Base-by-base conservation (phyloP, 2,888 invertebrate genomes). In the Nasonovia ribisnigri region DNA sequence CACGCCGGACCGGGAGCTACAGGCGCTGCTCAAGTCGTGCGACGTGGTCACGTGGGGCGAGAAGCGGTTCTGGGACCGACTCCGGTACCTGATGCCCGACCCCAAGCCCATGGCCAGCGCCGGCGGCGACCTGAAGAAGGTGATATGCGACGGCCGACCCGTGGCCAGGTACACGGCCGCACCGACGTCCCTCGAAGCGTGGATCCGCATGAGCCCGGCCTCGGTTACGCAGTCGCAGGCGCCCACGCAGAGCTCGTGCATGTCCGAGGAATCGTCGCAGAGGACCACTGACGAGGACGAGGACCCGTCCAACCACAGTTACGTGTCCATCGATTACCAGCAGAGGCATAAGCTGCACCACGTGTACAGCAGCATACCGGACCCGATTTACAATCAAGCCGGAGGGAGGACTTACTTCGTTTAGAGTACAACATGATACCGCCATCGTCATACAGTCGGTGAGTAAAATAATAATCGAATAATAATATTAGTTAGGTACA, bases 1-100 rank as follows among this genome's bases (percentile, higher is more conserved):
- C 95, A 98, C 98, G 95, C 97, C 97, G 87, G 92, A 94, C 89
- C 91, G 92, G 26, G 98, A 98, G 95, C 96, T 98, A 93, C 97
- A 98, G 96, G 97, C 97, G 95, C 96, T 97, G 94, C 96, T 97
- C 84, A 97, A 97, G 95, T 97, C 97, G 96, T 97, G 94, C 91
- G 94, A 94, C 89, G 94, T 94, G 92, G 90, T 94, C 95, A 97
- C 97, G 94, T 97, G 97, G 97, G 97, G 97, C 95, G 98, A 98
- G 95, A 97, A 97, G 92, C 96, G 97, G 95, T 98, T 98, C 96
- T 98, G 98, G 98, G 98, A 98, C 95, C 97, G 97, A 96, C 96
- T 98, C 94, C 96, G 97, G 88, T 97, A 96, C 95, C 97, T 97
- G 94, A 97, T 98, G 96, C 97, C 98, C 94, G 98, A 98, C 95